Base-by-base conservation (phyloP, 2,113 vertebrate genomes). In the Myotis yumanensis region DNA sequence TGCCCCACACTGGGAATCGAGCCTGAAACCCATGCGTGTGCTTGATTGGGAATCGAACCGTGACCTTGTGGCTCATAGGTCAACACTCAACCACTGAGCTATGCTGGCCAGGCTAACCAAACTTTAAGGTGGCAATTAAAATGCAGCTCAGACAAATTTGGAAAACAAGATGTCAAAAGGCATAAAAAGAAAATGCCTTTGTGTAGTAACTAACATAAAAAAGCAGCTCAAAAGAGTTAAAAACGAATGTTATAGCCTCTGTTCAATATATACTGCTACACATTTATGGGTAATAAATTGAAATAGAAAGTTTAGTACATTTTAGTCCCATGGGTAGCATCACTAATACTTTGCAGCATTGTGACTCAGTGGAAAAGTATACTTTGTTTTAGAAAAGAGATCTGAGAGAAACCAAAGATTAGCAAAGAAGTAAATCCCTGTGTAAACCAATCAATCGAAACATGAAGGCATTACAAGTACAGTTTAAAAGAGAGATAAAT, bases 121-220 rank as follows among this genome's bases (percentile, higher is more conserved):
- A 84, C 90, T 54, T 91, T 90, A 85, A 93, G 32, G 66, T 54
- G 62, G 23, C 28, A 68, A n/a, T 90, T 84, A 80, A 37, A 71
- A 30, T 64, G 43, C 52, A 64, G 12, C 20, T 22, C 71, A 81
- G 57, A 72, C 2, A 35, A 35, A 18, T 73, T 62, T 83, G 54
- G 82, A 69, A 75, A 93, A 52, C 22, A 10, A 32, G 25, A 43
- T 68, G 15, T 73, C 86, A 54, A 43, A 54, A 88, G 64, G 20
- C 35, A 66, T 32, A 59, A 75, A 75, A 89, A 68, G 69, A 85
- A 87, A 80, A 91, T n/a, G 6, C 11, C 28, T 48, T 52, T 81
- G 16, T 71, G 28, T 3, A n/a, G 5, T 62, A 30, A 52, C 11
- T 88, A 46, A 68, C 14, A 81, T 43, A 66, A 64, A 57, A 92